These are phyloP conservation scores for Caenorhabditis latens DNA, from an alignment of 1,140 invertebrate genomes.

Conservation along the genomic window DNA sequence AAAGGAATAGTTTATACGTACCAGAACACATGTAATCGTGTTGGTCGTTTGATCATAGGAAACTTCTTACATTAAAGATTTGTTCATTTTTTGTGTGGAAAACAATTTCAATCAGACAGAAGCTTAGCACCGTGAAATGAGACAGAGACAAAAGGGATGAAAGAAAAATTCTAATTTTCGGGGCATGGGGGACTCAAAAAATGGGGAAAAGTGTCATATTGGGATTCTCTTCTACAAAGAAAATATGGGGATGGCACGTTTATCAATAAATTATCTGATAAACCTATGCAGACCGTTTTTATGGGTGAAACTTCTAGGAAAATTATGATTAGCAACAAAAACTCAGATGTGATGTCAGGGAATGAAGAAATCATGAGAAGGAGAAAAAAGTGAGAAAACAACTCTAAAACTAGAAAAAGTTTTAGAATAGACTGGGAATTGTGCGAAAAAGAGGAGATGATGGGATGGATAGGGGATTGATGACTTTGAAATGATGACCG, in stretches of 20 bases:
- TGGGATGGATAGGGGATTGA: neutral
- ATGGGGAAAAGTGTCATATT: neutral
- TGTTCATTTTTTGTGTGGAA: neutral
- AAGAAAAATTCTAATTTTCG: neutral
- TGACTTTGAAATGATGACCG: slow-evolving; percentile 39
- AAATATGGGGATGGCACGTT: slow-evolving; percentile 22
- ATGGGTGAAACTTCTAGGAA: neutral
- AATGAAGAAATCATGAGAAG: slow-evolving; percentile 45
- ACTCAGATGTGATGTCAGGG: neutral
- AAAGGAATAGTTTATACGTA: slow-evolving; percentile 23
- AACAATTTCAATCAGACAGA: neutral
- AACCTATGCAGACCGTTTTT: slow-evolving; percentile 13
- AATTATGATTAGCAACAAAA: neutral
- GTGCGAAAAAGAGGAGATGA: neutral
- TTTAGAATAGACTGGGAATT: neutral
- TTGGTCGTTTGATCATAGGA: neutral
- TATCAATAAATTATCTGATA: slow-evolving; percentile 40
- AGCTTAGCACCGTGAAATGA: slow-evolving; percentile 8
- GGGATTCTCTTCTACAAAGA: slow-evolving; percentile 49
- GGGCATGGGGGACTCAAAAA: neutral
- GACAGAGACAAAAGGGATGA: neutral
- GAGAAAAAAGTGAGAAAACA: neutral
- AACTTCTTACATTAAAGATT: neutral
- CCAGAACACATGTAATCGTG: neutral
- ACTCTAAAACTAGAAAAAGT: neutral